These are phyloP conservation scores for Cotesia vestalis DNA, from an alignment of 1,140 invertebrate genomes.

Conservation along the genomic window DNA sequence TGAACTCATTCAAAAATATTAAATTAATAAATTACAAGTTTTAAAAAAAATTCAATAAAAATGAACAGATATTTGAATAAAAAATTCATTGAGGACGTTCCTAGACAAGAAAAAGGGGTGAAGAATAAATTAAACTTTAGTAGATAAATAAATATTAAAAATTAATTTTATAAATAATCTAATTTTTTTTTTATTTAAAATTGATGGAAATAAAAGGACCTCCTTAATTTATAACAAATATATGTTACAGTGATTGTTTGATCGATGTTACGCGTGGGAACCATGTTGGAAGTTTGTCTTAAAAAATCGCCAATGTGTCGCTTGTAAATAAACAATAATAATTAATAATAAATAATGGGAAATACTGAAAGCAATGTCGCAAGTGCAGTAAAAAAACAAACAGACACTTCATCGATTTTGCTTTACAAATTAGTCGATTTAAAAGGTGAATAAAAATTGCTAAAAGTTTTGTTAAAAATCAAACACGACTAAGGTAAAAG, in stretches of 20 bases:
- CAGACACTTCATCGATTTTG: slow-evolving; percentile 80
- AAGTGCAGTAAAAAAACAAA: slow-evolving; percentile 91
- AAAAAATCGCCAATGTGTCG: neutral
- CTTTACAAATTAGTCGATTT: slow-evolving; percentile 87
- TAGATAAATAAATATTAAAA: no score
- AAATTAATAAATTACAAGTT: no score
- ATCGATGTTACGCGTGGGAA: neutral
- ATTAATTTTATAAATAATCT: no score
- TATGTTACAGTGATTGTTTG: neutral
- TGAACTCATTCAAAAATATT: neutral
- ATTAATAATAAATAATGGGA: slow-evolving; percentile 72
- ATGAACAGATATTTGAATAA: no score
- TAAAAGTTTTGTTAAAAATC: slow-evolving; percentile 10
- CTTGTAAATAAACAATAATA: neutral
- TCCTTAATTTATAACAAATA: no score
- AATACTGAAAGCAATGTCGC: slow-evolving; percentile 93
- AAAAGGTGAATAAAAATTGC: slow-evolving; percentile 72
- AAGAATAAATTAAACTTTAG: no score
- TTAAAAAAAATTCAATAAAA: no score
- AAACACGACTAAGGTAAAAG: neutral
- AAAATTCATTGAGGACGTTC: no score
- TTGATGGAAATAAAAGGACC: no score
- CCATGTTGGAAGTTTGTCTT: neutral
- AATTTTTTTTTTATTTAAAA: no score
- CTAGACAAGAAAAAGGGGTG: no score